These are phyloP conservation scores for Stegana nigrithorax DNA, from an alignment of 2,888 invertebrate genomes.

Conservation along the genomic window DNA sequence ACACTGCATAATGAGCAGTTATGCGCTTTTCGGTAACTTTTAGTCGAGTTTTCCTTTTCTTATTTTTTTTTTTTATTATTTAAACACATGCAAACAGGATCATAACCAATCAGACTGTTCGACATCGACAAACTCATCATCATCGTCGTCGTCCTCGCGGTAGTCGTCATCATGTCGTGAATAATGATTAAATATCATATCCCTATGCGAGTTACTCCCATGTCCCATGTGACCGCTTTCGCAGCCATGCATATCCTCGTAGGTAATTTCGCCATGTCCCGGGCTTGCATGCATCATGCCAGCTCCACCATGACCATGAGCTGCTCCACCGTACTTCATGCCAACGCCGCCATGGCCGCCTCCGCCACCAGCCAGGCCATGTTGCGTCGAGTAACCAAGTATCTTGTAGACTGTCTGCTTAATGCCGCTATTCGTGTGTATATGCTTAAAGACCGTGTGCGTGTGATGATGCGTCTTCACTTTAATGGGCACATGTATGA, in stretches of 20 bases:
- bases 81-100: background rate
- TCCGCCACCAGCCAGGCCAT: constrained; percentile 65
- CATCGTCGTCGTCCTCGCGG: constrained; percentile 51
- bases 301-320: constrained; percentile 69
- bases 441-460: constrained; percentile 79
- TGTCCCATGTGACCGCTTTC: constrained; percentile 49
- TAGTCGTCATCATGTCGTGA: constrained; percentile 56
- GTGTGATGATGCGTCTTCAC: constrained; percentile 81
- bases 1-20: background rate
- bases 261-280: constrained; percentile 51
- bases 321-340: constrained; percentile 66
- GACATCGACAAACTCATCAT: constrained; percentile 54
- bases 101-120: constrained; percentile 47
- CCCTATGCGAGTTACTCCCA: constrained; percentile 39
- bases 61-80: background rate
- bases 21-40: background rate
- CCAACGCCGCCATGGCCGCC: constrained; percentile 66
- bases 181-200: constrained; percentile 65
- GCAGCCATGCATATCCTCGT: constrained; percentile 53
- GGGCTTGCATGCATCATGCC: background rate
- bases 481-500: constrained; percentile 83
- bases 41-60: constrained; percentile 56
- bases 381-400: constrained; percentile 40
- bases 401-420: constrained; percentile 62
- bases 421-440: constrained; percentile 73